Base-by-base conservation (phyloP, 2,888 invertebrate genomes). In the Diplazon laetatorius region DNA sequence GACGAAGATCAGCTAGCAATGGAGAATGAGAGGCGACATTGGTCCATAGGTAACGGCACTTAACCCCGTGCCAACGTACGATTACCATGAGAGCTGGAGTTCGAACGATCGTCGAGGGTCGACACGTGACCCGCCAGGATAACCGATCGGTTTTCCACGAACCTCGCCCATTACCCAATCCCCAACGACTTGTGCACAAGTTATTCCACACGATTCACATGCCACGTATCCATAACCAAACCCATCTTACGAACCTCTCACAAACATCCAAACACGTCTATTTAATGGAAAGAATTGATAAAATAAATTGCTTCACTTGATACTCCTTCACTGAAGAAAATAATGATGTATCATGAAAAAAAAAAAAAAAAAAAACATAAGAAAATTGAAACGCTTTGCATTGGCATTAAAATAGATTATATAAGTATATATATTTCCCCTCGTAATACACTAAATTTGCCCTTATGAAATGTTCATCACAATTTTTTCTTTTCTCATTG, bases 11-110 rank as follows among this genome's bases (percentile, higher is more conserved):
- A 69, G 37, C 35, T 8, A 55, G 71, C 14, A 46, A 44, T 20
- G 68, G 62, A 77, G 72, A 65, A 39, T 22, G 65, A 35, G 57
- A 42, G 16, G 22, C 20, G 55, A 80, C 66, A 76, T 59, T 65
- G 78, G 79, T 75, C 80, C 84, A 80, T 79, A 84, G 83, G 82
- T 80, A 69, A 82, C 78, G 85, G 82, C 83, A 83, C 84, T 87
- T 85, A 85, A 83, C 85, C n/a, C 82, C 83, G 80, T 76, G 76
- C 81, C 83, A 82, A 84, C 84, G 83, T 80, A 82, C 84, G 86
- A 88, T 88, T 87, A 87, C 84, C 83, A 85, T 83, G 83, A 79
- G 80, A 81, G 83, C n/a, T n/a, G 82, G 83, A 84, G 82, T 80
- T 79, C 69, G 81, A 81, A 78, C 81, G 73, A 76, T 76, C 71